A percentile compares a stretch with the other conserved stretches of the same genome.
These are phyloP conservation scores for Amblyraja radiata DNA, from an alignment of 2,797 vertebrate species.

Conservation along the genomic window DNA sequence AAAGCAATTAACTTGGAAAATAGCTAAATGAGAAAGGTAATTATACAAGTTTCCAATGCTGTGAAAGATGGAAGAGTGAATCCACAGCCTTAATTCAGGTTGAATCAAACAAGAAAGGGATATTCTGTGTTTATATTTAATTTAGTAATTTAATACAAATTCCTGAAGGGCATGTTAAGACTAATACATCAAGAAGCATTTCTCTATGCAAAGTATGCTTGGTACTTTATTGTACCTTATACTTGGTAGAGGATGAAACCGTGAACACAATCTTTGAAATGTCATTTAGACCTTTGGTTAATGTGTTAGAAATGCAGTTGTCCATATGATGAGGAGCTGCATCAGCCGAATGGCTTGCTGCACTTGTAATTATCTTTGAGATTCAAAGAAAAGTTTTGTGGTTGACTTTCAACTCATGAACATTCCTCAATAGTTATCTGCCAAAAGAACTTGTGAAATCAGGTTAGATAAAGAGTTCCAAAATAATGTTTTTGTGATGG, in stretches of 20 bases:
- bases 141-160: background rate
- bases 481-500: background rate
- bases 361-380: background rate
- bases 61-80: background rate
- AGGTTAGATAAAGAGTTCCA: background rate
- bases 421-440: background rate
- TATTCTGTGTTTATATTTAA: background rate
- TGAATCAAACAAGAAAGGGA: background rate
- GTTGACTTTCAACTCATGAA: background rate
- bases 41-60: background rate
- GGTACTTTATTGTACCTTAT: background rate
- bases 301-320: background rate
- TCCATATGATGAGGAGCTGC: background rate
- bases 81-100: background rate
- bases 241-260: background rate
- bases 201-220: background rate
- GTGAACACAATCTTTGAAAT: background rate
- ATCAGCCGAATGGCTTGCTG: background rate
- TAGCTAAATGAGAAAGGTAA: background rate
- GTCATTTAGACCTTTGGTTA: background rate
- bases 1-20: background rate
- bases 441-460: background rate
- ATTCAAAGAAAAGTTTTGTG: background rate
- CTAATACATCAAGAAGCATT: background rate
- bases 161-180: background rate